phyloP scores from a whole-genome alignment of 2,113 vertebrate genomes.

The Neolamprologus hecqui region DNA sequence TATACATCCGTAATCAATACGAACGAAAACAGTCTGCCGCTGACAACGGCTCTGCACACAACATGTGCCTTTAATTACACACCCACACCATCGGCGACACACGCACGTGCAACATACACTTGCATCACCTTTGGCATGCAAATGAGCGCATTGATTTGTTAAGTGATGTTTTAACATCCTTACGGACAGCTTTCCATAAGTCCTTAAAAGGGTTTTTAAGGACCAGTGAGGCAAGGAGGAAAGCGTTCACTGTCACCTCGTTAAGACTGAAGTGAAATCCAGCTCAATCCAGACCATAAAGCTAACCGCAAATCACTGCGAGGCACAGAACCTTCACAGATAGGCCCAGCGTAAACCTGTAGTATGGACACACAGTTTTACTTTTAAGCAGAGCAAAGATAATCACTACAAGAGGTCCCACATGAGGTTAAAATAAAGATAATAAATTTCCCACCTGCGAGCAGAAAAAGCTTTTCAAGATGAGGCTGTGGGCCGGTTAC shows the following conservation, averaged over 20 bases:
- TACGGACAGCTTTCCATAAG: slow-evolving; percentile 59
- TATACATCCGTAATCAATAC: slow-evolving; percentile 63
- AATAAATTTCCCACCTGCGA: neutral
- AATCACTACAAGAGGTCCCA: neutral
- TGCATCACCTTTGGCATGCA: slow-evolving; percentile 45
- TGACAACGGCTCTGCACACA: slow-evolving; percentile 4
- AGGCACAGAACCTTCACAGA: slow-evolving; percentile 23
- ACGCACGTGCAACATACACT: neutral
- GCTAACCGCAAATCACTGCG: slow-evolving; percentile 40
- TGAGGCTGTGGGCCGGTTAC: neutral
- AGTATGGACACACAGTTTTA: neutral
- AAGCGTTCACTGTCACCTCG: slow-evolving; percentile 60
- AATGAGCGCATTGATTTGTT: slow-evolving; percentile 72
- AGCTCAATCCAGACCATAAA: slow-evolving; percentile 58
- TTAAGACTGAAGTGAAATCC: slow-evolving; percentile 60
- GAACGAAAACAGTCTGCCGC: slow-evolving; percentile 29
- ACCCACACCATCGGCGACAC: neutral
- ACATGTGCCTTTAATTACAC: slow-evolving; percentile 48
- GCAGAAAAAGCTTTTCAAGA: neutral
- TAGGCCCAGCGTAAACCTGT: neutral
- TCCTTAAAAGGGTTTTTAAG: slow-evolving; percentile 69
- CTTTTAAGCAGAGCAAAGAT: neutral
- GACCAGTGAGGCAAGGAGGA: slow-evolving; percentile 50
- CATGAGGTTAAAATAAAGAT: neutral
- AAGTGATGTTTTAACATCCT: slow-evolving; percentile 67